Conservation (phyloP, 2,888 invertebrate genomes). For the Euzetes globulus region DNA sequence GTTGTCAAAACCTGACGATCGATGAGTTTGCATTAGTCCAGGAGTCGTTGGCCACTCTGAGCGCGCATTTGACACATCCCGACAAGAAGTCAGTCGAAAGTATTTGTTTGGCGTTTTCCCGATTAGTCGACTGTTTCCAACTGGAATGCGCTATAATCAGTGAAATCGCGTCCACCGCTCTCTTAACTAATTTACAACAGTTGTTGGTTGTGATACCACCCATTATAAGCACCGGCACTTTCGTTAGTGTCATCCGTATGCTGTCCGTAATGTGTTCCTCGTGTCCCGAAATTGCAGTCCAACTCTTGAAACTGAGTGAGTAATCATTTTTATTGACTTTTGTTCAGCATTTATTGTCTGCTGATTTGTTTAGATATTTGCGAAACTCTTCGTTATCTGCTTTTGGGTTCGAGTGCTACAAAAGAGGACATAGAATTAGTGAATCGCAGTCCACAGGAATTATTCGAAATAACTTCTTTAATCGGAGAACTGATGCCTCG, state of each 20-base stretch:
- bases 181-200: slow-evolving; percentile 87
- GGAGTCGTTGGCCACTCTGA: slow-evolving; percentile 76
- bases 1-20: slow-evolving; percentile 83
- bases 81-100: slow-evolving; percentile 98
- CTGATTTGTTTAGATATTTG: slow-evolving; percentile 61
- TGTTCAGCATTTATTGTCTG: neutral
- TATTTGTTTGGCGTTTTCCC: slow-evolving; percentile 90
- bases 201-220: slow-evolving; percentile 66
- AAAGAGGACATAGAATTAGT: slow-evolving; percentile 59
- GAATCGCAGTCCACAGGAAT: slow-evolving; percentile 84
- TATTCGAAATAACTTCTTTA: slow-evolving; percentile 92
- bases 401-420: slow-evolving; percentile 66
- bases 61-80: slow-evolving; percentile 59
- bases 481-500: slow-evolving; percentile 97
- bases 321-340: neutral
- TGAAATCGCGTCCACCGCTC: slow-evolving; percentile 84
- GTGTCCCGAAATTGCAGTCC: slow-evolving; percentile 86
- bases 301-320: slow-evolving; percentile 72
- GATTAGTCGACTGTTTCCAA: slow-evolving; percentile 93
- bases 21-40: slow-evolving; percentile 91
- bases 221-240: slow-evolving; percentile 87
- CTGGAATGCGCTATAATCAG: slow-evolving; percentile 79
- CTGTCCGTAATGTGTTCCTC: slow-evolving; percentile 90
- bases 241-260: slow-evolving; percentile 93
- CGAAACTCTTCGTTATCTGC: slow-evolving; percentile 83